Evolutionary conservation across 2,797 vertebrate species (phyloP), one percentile per base, ranked within the genome.

Genomic region (Lophura swinhoii): DNA sequence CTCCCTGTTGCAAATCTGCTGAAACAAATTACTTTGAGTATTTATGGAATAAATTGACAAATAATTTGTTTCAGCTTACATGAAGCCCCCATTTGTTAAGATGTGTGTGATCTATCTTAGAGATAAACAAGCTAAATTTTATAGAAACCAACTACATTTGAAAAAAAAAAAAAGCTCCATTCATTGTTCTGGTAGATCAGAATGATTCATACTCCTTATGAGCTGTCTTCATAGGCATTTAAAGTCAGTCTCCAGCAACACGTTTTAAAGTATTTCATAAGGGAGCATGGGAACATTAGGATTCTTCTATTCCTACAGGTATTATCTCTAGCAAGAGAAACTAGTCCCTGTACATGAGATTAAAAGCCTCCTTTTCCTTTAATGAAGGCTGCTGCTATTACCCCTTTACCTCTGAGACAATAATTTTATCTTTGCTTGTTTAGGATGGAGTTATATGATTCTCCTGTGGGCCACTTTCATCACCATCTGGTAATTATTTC

Each of bases 401-500:
- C 44, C 39, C 31, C n/a, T 91, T 81, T 78, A 81, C 51, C n/a
- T 82, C 63, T 81, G 63, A 0, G 13, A 63, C 29, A 84, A 73
- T 70, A 70, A 69, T 78, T 94, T 92, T 67, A 29, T 81, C 28
- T 91, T 49, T 71, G 28, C 60, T 88, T 79, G 28, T 82, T 93
- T 48, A 69, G 33, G 18, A 79, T 76, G 28, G 67, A 76, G 28
- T 78, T 92, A 46, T 31, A 33, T 48, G 68, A 35, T 79, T 93
- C 80, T 90, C 44, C n/a, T 41, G 13, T 81, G 39, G 39, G 31
- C 75, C 73, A 88, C 73, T 90, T 88, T 90, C 87, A 81, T 71
- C 82, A 89, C 43, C 73, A 86, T 67, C 67, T 84, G 63, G 35
- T 84, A 90, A 88, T 92, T 94, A 76, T 90, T 94, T 90, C 68